These are phyloP conservation scores for Noctua janthe DNA, from an alignment of 2,888 invertebrate species.

Conservation along the genomic window DNA sequence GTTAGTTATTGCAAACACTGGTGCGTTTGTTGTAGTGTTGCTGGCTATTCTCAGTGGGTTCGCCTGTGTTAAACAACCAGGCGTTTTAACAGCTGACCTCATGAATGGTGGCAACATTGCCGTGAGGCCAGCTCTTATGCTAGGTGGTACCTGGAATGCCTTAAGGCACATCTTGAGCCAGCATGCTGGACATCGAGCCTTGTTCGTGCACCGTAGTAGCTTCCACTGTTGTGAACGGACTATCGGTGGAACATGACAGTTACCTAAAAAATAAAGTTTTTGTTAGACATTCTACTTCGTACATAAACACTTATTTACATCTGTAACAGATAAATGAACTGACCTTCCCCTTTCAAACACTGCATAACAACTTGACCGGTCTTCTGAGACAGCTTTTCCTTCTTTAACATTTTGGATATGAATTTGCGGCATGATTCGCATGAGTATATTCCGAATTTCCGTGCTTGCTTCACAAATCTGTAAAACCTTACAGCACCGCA, in stretches of 20 bases:
- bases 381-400: slow-evolving; percentile 91
- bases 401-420: slow-evolving; percentile 95
- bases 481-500: slow-evolving; percentile 94
- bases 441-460: slow-evolving; percentile 95
- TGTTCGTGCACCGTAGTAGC: slow-evolving; percentile 92
- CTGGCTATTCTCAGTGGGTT: slow-evolving; percentile 80
- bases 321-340: slow-evolving; percentile 40
- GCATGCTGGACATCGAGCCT: slow-evolving; percentile 95
- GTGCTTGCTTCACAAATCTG: slow-evolving; percentile 94
- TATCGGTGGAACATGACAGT: slow-evolving; percentile 93
- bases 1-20: slow-evolving; percentile 78
- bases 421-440: slow-evolving; percentile 97
- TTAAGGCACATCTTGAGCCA: slow-evolving; percentile 96
- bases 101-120: slow-evolving; percentile 93
- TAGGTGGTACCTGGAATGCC: slow-evolving; percentile 94
- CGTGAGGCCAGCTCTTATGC: slow-evolving; percentile 92
- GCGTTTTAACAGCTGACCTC: slow-evolving; percentile 82
- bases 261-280: slow-evolving; percentile 83
- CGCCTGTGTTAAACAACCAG: slow-evolving; percentile 75
- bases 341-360: slow-evolving; percentile 93
- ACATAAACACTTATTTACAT: slow-evolving; percentile 8
- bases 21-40: slow-evolving; percentile 72
- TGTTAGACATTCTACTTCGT: slow-evolving; percentile 20
- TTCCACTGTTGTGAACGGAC: slow-evolving; percentile 93
- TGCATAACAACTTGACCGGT: slow-evolving; percentile 90